Percentiles rank a stretch among this genome's conserved stretches.
These are phyloP conservation scores for Drosophila serrata DNA, from an alignment of 1,140 invertebrate genomes.

Conservation along the genomic window DNA sequence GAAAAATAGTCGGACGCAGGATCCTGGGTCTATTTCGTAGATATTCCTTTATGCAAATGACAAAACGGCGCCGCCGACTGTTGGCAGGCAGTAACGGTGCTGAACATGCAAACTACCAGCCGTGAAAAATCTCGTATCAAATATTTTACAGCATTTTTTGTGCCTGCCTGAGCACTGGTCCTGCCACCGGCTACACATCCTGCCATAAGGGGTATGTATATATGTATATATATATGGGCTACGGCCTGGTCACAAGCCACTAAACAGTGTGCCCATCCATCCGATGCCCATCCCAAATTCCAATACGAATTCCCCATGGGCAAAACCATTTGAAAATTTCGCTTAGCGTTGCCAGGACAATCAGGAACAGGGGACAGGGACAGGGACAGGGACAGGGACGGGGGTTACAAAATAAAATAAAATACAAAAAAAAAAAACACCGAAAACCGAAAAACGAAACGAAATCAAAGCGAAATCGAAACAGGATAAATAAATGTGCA, in stretches of 20 bases:
- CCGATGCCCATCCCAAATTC: conserved; percentile 17
- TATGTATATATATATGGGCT: not conserved
- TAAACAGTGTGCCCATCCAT: conserved; percentile 50
- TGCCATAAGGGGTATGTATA: not conserved
- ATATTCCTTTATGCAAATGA: conserved; percentile 77
- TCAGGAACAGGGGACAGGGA: not conserved
- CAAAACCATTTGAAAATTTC: conserved; percentile 43
- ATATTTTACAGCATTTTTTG: conserved; percentile 83
- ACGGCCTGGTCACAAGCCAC: conserved; percentile 60
- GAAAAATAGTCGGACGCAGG: not conserved
- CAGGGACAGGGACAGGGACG: too few relatives aligned
- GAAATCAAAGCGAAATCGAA: conserved; percentile 81
- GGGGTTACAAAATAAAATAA: too few relatives aligned
- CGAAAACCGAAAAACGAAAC: conserved; percentile 16
- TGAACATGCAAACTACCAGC: conserved; percentile 82
- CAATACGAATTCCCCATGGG: conserved; percentile 17
- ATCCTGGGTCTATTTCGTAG: not conserved
- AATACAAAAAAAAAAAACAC: conserved; percentile 40
- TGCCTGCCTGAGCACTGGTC: conserved; percentile 63
- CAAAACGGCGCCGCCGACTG: conserved; percentile 13
- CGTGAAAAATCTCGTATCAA: conserved; percentile 83
- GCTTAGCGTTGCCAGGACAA: conserved; percentile 41
- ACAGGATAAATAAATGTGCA: conserved; percentile 84
- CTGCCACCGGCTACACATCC: not conserved
- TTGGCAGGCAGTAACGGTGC: conserved; percentile 58